These are phyloP conservation scores for Sciurus vulgaris DNA, from an alignment of 2,797 vertebrate genomes.

Conservation along the genomic window DNA sequence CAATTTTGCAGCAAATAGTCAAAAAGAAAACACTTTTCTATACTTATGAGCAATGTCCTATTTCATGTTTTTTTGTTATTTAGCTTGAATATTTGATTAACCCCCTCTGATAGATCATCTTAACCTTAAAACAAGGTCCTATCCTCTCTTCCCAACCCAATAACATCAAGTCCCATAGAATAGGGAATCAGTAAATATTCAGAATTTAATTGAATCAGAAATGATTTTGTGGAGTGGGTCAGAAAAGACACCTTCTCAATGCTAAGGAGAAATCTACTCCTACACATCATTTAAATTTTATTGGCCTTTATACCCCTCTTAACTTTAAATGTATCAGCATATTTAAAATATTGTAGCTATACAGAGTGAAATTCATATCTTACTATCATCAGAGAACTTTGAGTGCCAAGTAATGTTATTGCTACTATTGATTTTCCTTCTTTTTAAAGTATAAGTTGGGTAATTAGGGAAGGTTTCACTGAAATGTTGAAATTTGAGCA, in stretches of 20 bases:
- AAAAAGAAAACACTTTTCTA: conserved; percentile 31
- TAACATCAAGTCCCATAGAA: not conserved
- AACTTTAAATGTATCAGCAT: not conserved
- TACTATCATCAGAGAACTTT: not conserved
- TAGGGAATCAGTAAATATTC: not conserved
- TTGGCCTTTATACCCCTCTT: not conserved
- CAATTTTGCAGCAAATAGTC: not conserved
- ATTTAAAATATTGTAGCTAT: not conserved
- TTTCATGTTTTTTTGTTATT: not conserved
- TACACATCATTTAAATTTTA: not conserved
- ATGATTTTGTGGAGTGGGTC: not conserved
- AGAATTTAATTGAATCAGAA: not conserved
- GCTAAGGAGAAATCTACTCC: not conserved
- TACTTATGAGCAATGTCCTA: not conserved
- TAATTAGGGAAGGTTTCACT: not conserved
- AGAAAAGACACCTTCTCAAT: not conserved
- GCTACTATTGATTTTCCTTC: not conserved
- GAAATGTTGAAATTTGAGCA: not conserved
- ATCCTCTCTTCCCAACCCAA: not conserved
- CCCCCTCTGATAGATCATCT: not conserved
- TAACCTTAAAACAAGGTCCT: not conserved
- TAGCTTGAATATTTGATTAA: not conserved
- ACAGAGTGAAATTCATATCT: not conserved
- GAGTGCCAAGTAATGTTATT: not conserved
- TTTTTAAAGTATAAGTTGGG: not conserved